phyloP scores from a whole-genome alignment of 1,140 invertebrate species.

The Maniola jurtina region DNA sequence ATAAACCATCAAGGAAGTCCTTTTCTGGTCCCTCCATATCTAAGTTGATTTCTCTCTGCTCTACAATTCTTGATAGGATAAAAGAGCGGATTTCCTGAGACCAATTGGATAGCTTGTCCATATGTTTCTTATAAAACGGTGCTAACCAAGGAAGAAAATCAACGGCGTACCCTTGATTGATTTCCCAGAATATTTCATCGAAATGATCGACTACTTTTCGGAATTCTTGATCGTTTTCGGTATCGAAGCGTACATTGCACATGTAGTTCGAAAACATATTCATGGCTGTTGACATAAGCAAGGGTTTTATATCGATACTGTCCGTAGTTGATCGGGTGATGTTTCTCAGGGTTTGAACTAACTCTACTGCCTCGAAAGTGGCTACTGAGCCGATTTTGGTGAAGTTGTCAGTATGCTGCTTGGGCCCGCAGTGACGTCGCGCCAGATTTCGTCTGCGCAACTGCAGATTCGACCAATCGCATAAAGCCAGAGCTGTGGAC shows the following conservation, averaged over 20 bases:
- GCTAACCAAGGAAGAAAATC: slow-evolving; percentile 93
- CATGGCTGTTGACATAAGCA: slow-evolving; percentile 84
- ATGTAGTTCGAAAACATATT: slow-evolving; percentile 93
- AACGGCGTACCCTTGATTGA: slow-evolving; percentile 92
- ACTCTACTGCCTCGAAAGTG: slow-evolving; percentile 79
- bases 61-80: slow-evolving; percentile 85
- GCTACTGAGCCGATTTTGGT: slow-evolving; percentile 83
- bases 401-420: slow-evolving; percentile 85
- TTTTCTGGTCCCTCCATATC: slow-evolving; percentile 79
- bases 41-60: slow-evolving; percentile 79
- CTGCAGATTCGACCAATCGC: slow-evolving; percentile 91
- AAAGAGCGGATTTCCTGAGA: slow-evolving; percentile 86
- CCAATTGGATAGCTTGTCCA: slow-evolving; percentile 84
- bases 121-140: slow-evolving; percentile 85
- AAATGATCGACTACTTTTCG: slow-evolving; percentile 84
- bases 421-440: slow-evolving; percentile 87
- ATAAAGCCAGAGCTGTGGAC: slow-evolving; percentile 89
- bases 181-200: slow-evolving; percentile 93
- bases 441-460: slow-evolving; percentile 88
- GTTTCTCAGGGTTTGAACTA: slow-evolving; percentile 79
- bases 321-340: slow-evolving; percentile 48
- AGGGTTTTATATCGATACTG: slow-evolving; percentile 67
- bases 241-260: slow-evolving; percentile 86
- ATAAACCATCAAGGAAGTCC: slow-evolving; percentile 88
- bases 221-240: slow-evolving; percentile 84